Evolutionary conservation across 2,113 vertebrate genomes (phyloP).

Genomic region (Hemichromis elongatus): DNA sequence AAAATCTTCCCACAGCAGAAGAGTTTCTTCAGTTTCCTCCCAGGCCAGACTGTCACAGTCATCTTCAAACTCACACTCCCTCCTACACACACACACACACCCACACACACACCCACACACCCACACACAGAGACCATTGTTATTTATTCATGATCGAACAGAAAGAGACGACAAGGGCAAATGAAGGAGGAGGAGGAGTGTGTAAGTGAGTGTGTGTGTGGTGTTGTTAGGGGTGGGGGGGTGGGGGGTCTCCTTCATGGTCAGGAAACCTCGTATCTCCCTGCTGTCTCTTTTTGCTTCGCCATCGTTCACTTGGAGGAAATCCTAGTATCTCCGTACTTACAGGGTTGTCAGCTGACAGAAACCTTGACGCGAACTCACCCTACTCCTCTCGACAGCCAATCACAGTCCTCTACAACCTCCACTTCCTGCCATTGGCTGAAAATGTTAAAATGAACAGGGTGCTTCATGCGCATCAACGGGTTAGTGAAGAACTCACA

Average conservation of each 20-base stretch:
- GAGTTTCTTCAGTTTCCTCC: too few relatives aligned
- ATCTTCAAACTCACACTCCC: too few relatives aligned
- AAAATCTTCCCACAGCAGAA: too few relatives aligned
- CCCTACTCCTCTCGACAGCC: slow-evolving; percentile 14
- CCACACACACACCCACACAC: neutral
- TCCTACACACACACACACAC: neutral
- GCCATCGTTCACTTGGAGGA: neutral
- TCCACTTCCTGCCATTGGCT: neutral
- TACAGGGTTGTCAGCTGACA: neutral
- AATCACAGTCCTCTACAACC: slow-evolving; percentile 18
- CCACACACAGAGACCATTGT: neutral
- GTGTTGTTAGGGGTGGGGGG: neutral
- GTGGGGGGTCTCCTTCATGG: neutral
- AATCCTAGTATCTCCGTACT: neutral
- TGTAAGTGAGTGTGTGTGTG: neutral
- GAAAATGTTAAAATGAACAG: neutral
- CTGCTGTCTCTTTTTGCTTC: neutral
- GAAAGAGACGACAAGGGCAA: neutral
- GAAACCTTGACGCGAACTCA: slow-evolving; percentile 9
- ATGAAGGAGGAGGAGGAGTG: neutral
- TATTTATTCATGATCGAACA: neutral
- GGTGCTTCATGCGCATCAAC: neutral
- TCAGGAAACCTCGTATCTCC: neutral
- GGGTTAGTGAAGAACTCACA: neutral
- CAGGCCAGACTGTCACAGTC: too few relatives aligned